phyloP scores from a whole-genome alignment of 2,888 invertebrate genomes.

The Caenorhabditis virilis region DNA sequence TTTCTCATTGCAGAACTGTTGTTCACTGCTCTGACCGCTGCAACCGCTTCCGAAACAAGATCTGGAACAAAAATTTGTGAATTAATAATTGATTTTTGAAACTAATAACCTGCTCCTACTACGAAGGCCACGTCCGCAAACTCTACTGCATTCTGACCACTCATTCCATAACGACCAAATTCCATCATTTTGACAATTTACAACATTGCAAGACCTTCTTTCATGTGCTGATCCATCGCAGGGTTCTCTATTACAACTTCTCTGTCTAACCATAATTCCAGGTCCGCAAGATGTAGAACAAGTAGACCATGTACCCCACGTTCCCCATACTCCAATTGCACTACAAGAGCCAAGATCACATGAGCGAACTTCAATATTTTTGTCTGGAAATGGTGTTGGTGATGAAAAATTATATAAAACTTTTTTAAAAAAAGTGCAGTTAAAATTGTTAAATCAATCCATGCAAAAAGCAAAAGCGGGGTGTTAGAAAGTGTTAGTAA shows the following conservation, averaged over 20 bases:
- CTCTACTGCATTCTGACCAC: constrained; percentile 62
- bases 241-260: constrained; percentile 61
- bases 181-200: constrained; percentile 47
- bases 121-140: constrained; percentile 64
- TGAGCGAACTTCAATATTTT: constrained; percentile 64
- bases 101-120: constrained; percentile 54
- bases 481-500: constrained; percentile 30
- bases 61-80: constrained; percentile 29
- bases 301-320: constrained; percentile 60
- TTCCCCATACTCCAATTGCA: constrained; percentile 59
- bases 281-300: constrained; percentile 65
- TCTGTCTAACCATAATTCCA: constrained; percentile 59
- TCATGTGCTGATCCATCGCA: constrained; percentile 66
- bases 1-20: constrained; percentile 66
- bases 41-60: constrained; percentile 58
- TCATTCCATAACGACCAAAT: constrained; percentile 53
- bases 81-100: neutral
- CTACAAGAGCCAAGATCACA: constrained; percentile 65
- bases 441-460: neutral
- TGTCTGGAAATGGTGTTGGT: constrained; percentile 42
- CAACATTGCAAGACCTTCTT: constrained; percentile 63
- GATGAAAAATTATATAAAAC: neutral
- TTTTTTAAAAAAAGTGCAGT: neutral
- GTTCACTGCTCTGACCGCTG: constrained; percentile 58
- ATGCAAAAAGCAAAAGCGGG: constrained; percentile 11